phyloP scores from a whole-genome alignment of 2,888 invertebrate species.

The Phania funesta region DNA sequence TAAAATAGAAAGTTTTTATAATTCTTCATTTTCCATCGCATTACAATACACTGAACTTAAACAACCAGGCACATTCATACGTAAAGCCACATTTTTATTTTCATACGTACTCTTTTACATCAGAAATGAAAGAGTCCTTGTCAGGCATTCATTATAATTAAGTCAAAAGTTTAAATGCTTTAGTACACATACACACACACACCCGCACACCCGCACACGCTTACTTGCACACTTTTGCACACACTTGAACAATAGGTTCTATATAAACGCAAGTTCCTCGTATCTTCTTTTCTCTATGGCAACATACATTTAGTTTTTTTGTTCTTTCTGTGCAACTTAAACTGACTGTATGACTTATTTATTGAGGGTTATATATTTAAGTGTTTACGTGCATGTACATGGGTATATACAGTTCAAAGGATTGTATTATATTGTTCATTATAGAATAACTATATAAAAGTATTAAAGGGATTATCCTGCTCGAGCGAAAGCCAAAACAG shows the following conservation, averaged over 20 bases:
- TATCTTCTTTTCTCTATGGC: slow-evolving; percentile 7
- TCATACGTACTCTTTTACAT: not conserved
- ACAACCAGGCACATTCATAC: not conserved
- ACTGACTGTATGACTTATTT: slow-evolving; percentile 19
- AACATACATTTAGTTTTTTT: slow-evolving; percentile 7
- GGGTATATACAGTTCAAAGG: not conserved
- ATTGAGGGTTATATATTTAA: not conserved
- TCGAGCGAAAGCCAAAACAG: not conserved
- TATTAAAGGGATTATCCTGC: not conserved
- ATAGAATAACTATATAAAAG: too few species aligned
- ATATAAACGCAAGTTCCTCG: slow-evolving; percentile 3
- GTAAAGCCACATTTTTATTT: not conserved
- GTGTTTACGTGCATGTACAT: not conserved
- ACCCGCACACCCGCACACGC: not conserved
- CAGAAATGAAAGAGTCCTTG: slow-evolving; percentile 13
- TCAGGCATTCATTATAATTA: slow-evolving; percentile 61
- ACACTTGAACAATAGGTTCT: not conserved
- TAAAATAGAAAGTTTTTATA: slow-evolving; percentile 20
- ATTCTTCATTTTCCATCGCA: not conserved
- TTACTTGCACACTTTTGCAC: not conserved
- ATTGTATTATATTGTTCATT: slow-evolving; percentile 42
- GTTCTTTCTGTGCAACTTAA: not conserved
- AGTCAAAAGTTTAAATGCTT: slow-evolving; percentile 60
- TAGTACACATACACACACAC: not conserved
- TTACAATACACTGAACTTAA: not conserved